A percentile compares a stretch with the other conserved stretches of the same genome.
phyloP scores from a whole-genome alignment of 2,113 vertebrate genomes.

The Reinhardtius hippoglossoides region DNA sequence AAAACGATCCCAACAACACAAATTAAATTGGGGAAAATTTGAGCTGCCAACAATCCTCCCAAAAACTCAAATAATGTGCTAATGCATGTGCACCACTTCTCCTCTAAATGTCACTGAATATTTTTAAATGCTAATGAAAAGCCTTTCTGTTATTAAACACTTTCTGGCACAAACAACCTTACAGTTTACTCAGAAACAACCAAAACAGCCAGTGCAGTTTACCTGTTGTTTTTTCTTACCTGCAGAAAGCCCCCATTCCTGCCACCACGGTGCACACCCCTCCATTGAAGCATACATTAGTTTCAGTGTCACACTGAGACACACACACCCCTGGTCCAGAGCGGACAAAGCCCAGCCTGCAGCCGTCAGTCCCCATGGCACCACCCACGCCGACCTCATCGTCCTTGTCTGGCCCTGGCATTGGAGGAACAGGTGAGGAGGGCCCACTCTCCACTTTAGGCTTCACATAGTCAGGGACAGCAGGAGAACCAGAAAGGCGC shows the following conservation, averaged over 20 bases:
- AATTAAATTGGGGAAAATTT: conserved; percentile 26
- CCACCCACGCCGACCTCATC: conserved; percentile 54
- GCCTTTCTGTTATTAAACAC: neutral
- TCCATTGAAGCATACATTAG: conserved; percentile 78
- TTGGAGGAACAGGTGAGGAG: conserved; percentile 44
- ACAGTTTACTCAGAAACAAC: neutral
- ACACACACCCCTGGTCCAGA: conserved; percentile 72
- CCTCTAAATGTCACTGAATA: neutral
- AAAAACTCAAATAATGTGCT: neutral
- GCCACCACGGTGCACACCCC: conserved; percentile 76
- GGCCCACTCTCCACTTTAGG: conserved; percentile 9
- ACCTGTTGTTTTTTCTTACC: conserved; percentile 52
- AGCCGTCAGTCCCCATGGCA: conserved; percentile 64
- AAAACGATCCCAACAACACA: conserved; percentile 27
- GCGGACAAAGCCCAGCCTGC: conserved; percentile 74
- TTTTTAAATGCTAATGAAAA: neutral
- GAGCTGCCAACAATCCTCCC: neutral
- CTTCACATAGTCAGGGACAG: conserved; percentile 57
- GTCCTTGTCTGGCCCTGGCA: conserved; percentile 35
- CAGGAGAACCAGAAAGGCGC: conserved; percentile 64
- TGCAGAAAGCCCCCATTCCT: conserved; percentile 78
- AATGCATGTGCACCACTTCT: neutral
- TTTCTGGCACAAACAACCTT: neutral
- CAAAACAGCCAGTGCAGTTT: neutral
- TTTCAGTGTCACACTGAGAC: conserved; percentile 73